These are phyloP conservation scores for Caenorhabditis drosophilae DNA, from an alignment of 2,888 invertebrate genomes.

Conservation along the genomic window DNA sequence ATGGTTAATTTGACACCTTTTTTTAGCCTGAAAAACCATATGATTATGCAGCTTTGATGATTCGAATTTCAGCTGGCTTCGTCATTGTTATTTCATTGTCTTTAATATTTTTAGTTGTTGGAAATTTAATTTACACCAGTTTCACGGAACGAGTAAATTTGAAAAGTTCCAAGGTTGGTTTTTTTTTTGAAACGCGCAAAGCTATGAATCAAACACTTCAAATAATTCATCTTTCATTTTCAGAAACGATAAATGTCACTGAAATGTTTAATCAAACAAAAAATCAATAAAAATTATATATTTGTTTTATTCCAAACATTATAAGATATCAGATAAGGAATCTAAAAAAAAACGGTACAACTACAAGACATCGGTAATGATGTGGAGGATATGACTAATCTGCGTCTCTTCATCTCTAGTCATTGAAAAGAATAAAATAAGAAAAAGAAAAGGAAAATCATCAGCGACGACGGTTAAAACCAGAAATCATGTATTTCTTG, in stretches of 20 bases:
- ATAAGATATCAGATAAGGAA: constrained; percentile 6
- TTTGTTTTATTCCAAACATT: too few relatives aligned
- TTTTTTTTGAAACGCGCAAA: neutral
- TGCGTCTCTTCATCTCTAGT: too few relatives aligned
- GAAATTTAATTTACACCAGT: constrained; percentile 60
- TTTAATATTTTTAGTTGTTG: constrained; percentile 61
- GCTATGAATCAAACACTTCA: too few relatives aligned
- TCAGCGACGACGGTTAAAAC: neutral
- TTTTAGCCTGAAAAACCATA: constrained; percentile 37
- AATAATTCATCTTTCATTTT: neutral
- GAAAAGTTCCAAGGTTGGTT: constrained; percentile 14
- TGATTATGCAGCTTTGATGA: constrained; percentile 58
- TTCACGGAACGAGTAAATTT: constrained; percentile 41
- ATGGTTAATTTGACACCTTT: too few relatives aligned
- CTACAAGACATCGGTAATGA: too few relatives aligned
- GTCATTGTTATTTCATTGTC: constrained; percentile 58
- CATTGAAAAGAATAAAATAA: too few relatives aligned
- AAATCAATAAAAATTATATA: too few relatives aligned
- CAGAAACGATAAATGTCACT: neutral
- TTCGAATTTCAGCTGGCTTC: constrained; percentile 56
- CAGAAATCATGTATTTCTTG: too few relatives aligned
- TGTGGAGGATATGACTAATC: too few relatives aligned
- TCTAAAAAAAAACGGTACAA: too few relatives aligned
- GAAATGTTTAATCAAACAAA: neutral
- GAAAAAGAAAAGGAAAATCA: too few relatives aligned